Evolutionary conservation across 2,113 vertebrate species (phyloP).

Genomic region (Oophaga pumilio): DNA sequence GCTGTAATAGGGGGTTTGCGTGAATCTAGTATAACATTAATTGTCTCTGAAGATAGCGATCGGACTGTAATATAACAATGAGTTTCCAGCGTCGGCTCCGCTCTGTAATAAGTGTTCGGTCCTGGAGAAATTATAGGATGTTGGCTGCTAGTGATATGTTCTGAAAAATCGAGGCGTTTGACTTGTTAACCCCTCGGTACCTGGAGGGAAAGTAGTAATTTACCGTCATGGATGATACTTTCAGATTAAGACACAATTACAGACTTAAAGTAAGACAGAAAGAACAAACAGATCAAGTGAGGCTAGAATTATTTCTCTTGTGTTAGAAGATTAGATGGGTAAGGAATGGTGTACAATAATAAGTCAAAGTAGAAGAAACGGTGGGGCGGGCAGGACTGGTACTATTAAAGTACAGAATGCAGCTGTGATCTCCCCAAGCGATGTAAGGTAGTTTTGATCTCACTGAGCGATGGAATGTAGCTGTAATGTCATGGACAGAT

Average conservation of each 20-base stretch:
- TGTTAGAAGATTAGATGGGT: background rate
- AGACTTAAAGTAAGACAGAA: too few relatives aligned
- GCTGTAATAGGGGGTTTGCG: background rate
- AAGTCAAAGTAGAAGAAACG: background rate
- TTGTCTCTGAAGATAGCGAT: background rate
- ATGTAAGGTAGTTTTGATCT: background rate
- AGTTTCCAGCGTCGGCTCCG: background rate
- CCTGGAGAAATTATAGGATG: constrained; percentile 22
- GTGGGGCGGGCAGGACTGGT: background rate
- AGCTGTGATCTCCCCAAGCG: background rate
- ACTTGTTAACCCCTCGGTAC: constrained; percentile 1
- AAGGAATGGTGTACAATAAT: background rate
- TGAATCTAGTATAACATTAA: background rate
- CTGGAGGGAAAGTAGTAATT: constrained; percentile 5
- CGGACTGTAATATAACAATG: background rate
- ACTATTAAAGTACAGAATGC: background rate
- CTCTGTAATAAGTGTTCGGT: background rate
- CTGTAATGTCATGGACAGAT: background rate
- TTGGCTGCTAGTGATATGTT: constrained; percentile 15
- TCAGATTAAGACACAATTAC: background rate
- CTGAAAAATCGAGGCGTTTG: background rate
- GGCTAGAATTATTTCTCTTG: background rate
- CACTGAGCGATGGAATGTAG: background rate
- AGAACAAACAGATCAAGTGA: background rate
- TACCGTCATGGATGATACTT: background rate